A percentile compares a stretch with the other conserved stretches of the same genome.
phyloP scores from a whole-genome alignment of 1,140 invertebrate genomes.

The Musca domestica region DNA sequence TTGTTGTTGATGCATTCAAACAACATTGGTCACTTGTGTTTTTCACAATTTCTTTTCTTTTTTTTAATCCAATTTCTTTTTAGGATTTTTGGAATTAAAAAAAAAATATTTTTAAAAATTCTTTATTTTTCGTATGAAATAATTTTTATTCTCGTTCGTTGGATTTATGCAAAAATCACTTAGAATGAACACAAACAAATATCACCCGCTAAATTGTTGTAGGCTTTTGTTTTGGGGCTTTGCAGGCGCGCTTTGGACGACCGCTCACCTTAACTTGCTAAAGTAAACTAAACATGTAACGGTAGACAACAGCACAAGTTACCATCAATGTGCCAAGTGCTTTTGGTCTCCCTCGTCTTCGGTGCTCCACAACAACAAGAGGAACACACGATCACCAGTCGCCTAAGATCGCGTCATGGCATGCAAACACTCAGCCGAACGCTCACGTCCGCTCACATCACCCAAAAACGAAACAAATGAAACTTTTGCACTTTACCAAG shows the following conservation, averaged over 20 bases:
- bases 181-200: too few species aligned
- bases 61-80: neutral
- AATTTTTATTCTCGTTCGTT: too few species aligned
- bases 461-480: neutral
- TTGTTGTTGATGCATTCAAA: too few species aligned
- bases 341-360: neutral
- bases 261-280: conserved; percentile 18
- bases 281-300: conserved; percentile 21
- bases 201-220: too few species aligned
- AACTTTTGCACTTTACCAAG: conserved; percentile 21
- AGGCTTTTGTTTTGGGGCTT: too few species aligned
- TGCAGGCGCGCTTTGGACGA: neutral
- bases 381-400: neutral
- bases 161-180: too few species aligned
- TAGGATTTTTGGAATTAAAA: neutral
- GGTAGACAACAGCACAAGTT: conserved; percentile 8
- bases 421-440: neutral
- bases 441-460: neutral
- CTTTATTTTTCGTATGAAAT: too few species aligned
- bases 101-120: neutral
- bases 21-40: conserved; percentile 4
- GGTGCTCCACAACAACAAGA: neutral
- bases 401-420: neutral
- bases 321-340: conserved; percentile 2
- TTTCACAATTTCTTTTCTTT: neutral